phyloP scores from a whole-genome alignment of 2,888 invertebrate species.

The Leptopterna dolabrata region DNA sequence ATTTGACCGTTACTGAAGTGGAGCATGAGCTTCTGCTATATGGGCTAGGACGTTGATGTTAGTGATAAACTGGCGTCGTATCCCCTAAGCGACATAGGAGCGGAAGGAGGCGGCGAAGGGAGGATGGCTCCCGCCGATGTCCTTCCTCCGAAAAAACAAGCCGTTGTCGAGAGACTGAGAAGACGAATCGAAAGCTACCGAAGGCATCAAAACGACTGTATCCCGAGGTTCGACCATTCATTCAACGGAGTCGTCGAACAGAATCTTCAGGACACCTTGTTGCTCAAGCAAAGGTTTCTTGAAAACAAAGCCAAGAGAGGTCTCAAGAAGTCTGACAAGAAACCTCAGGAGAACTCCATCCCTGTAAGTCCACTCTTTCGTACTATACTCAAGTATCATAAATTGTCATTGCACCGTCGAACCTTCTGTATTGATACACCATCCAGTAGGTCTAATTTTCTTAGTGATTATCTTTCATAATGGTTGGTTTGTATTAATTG shows the following conservation, averaged over 20 bases:
- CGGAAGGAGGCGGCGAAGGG: constrained; percentile 48
- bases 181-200: constrained; percentile 90
- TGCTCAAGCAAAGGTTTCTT: constrained; percentile 88
- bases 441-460: too few species aligned
- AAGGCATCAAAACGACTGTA: constrained; percentile 85
- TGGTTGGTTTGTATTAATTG: too few species aligned
- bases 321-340: constrained; percentile 81
- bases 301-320: constrained; percentile 91
- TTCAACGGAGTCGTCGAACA: constrained; percentile 90
- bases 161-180: constrained; percentile 85
- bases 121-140: constrained; percentile 72
- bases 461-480: too few species aligned
- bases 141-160: constrained; percentile 83
- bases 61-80: constrained; percentile 55
- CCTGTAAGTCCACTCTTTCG: background rate
- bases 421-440: background rate
- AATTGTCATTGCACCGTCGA: background rate
- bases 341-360: constrained; percentile 71
- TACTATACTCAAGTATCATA: background rate
- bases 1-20: background rate
- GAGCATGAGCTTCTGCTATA: constrained; percentile 15
- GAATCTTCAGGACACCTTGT: constrained; percentile 88
- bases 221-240: constrained; percentile 88
- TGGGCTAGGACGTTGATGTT: constrained; percentile 45
- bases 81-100: constrained; percentile 50